phyloP scores from a whole-genome alignment of 2,797 vertebrate species.

The Rousettus madagascariensis region DNA sequence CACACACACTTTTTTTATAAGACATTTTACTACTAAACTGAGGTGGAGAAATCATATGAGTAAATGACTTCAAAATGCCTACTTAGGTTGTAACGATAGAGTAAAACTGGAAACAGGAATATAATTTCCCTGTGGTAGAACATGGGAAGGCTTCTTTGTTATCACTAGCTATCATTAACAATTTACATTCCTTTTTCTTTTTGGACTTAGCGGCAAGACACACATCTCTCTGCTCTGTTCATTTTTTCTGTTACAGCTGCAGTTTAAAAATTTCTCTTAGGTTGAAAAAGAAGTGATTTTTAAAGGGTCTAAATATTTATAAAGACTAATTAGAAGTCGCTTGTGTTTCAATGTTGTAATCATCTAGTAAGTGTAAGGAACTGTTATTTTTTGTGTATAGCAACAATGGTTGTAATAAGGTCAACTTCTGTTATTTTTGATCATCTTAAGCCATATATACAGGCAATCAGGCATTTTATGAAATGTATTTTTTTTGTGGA shows the following conservation, averaged over 20 bases:
- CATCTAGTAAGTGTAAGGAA: not conserved
- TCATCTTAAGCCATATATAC: not conserved
- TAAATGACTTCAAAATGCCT: not conserved
- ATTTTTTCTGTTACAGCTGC: not conserved
- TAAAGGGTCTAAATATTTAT: not conserved
- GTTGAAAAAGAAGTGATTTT: not conserved
- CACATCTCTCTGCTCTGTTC: not conserved
- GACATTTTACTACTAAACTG: constrained; percentile 13
- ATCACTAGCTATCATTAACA: not conserved
- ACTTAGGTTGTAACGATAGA: not conserved
- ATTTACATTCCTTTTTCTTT: not conserved
- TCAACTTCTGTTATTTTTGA: not conserved
- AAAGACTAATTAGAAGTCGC: not conserved
- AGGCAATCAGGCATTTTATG: not conserved
- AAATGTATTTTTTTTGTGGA: not conserved
- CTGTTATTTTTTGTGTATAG: not conserved
- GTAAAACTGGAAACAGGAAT: not conserved
- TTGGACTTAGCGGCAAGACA: not conserved
- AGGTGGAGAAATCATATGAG: not conserved
- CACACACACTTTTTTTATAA: not conserved
- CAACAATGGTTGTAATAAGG: not conserved
- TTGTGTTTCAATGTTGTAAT: not conserved
- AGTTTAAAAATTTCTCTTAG: not conserved
- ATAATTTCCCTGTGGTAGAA: constrained; percentile 4
- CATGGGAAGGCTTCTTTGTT: not conserved